Percentiles rank a stretch among this genome's conserved stretches.
phyloP scores from a whole-genome alignment of 2,113 vertebrate genomes.

The Rhinolophus sinicus region DNA sequence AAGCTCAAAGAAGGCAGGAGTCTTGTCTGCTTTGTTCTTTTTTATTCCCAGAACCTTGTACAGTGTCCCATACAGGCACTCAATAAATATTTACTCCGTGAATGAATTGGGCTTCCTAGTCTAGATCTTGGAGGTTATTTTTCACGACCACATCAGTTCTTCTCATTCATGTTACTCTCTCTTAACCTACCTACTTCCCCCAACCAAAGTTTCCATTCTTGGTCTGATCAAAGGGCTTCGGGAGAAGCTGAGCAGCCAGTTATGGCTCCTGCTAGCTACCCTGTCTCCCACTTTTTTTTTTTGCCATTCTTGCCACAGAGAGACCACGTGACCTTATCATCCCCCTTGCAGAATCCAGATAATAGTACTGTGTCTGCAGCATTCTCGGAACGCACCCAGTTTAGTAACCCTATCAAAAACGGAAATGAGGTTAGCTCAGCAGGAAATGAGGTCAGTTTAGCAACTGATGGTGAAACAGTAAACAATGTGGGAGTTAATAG shows the following conservation, averaged over 20 bases:
- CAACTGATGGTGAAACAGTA: constrained; percentile 49
- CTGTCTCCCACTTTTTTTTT: not conserved
- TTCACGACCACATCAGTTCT: not conserved
- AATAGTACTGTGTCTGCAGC: not conserved
- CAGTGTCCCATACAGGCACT: not conserved
- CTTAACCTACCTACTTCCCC: not conserved
- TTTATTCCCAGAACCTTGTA: not conserved
- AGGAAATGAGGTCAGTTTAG: constrained; percentile 78
- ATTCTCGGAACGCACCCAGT: constrained; percentile 59
- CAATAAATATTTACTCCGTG: not conserved
- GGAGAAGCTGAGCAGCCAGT: not conserved
- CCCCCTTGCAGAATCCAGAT: constrained; percentile 57
- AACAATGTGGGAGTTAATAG: not conserved
- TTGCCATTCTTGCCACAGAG: constrained; percentile 18
- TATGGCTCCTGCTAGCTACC: constrained; percentile 2
- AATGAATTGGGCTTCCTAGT: not conserved
- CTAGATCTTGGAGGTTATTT: not conserved
- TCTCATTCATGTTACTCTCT: not conserved
- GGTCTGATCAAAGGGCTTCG: not conserved
- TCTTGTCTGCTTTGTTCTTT: not conserved
- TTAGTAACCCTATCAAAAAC: constrained; percentile 68
- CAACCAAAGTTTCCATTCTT: not conserved
- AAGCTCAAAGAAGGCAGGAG: not conserved
- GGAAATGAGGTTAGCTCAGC: constrained; percentile 67
- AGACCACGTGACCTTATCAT: constrained; percentile 55